A percentile compares a stretch with the other conserved stretches of the same genome.
These are phyloP conservation scores for Drosophila sp. DNA, from an alignment of 1,140 invertebrate species.

Conservation along the genomic window DNA sequence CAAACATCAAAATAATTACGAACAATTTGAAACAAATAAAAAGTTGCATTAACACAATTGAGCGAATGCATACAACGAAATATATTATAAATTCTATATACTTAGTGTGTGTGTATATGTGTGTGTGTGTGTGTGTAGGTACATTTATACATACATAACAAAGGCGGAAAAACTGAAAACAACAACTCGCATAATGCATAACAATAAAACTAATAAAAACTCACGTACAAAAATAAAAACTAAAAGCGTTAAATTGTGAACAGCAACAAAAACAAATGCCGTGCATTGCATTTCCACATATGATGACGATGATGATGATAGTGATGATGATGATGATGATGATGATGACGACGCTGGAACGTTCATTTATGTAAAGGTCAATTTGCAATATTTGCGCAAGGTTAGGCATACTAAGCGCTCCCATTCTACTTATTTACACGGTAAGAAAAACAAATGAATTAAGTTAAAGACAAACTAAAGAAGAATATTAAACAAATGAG, in stretches of 20 bases:
- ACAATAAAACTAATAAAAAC: conserved; percentile 26
- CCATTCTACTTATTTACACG: conserved; percentile 2
- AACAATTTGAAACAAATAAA: conserved; percentile 25
- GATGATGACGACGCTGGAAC: conserved; percentile 28
- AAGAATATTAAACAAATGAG: background rate
- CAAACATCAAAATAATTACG: conserved; percentile 26
- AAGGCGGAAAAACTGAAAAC: conserved; percentile 22
- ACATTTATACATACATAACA: conserved; percentile 6
- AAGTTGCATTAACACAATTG: conserved; percentile 31
- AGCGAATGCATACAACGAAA: background rate
- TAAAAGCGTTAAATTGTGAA: conserved; percentile 53
- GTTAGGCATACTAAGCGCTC: conserved; percentile 54
- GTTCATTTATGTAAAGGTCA: conserved; percentile 78
- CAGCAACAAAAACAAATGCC: conserved; percentile 35
- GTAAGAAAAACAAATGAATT: background rate
- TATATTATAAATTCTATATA: no score
- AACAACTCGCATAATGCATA: conserved; percentile 14
- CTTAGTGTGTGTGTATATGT: background rate
- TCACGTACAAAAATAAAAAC: conserved; percentile 38
- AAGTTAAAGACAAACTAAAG: background rate
- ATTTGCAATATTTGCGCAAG: conserved; percentile 77
- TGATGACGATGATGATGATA: conserved; percentile 35
- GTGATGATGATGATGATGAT: background rate
- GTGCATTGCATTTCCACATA: conserved; percentile 54
- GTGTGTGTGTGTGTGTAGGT: background rate